Base-by-base conservation (phyloP, 2,797 vertebrate species). In the Sparus aurata region DNA sequence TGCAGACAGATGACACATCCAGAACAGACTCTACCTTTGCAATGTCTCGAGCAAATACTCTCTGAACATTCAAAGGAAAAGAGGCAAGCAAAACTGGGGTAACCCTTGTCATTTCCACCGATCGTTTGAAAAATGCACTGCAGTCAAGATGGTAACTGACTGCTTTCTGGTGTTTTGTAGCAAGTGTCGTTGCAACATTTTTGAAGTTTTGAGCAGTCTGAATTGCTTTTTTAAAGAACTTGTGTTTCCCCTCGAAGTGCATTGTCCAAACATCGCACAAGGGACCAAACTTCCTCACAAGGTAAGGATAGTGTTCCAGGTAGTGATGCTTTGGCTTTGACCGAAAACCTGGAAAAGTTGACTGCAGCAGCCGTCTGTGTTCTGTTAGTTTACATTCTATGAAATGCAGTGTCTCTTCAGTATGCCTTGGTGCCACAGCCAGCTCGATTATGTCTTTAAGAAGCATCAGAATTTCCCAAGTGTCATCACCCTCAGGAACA, bases 381-480 rank as follows among this genome's bases (percentile, higher is more conserved):
- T 91, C 80, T 83, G 85, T 8, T 45, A 85, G 55, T 49, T 83
- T 90, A n/a, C 69, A 87, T 0, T 87, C 76, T 50, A 87, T 20
- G 45, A 87, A 82, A 55, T 85, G 12, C 27, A 90, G 34, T 58
- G 82, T 79, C 50, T 90, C 78, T 9, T 83, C 84, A 38, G 85
- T 86, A 67, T 80, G 75, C 8, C 8, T 77, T 52, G 69, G 58
- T 79, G 75, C 38, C 47, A 87, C 77, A 86, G 25, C 57, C 1
- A 87, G 25, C 66, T 87, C 80, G 22, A 66, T 1, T n/a, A 87
- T 80, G 17, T 87, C 70, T 75, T 86, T 89, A 15, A 91, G 73
- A 64, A 85, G 81, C 77, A 86, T 78, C 5, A 77, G 22, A 55
- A 83, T 65, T 83, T 82, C 81, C 23, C 53, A 55, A 5, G 23